Evolutionary conservation across 1,140 invertebrate genomes (phyloP), one percentile per base, ranked within the genome.

Genomic region (Magallana ariakensis): DNA sequence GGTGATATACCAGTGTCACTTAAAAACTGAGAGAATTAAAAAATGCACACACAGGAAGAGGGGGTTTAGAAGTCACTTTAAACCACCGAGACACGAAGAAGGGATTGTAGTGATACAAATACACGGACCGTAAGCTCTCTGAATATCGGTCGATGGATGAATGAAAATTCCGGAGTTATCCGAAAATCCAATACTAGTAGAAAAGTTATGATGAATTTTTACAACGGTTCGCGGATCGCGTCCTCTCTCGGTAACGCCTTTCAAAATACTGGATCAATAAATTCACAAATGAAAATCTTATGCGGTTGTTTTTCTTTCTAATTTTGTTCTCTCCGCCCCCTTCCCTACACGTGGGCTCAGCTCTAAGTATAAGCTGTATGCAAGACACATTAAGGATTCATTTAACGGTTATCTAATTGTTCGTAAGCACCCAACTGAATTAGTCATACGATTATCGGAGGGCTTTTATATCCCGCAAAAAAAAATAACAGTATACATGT

Each of bases 251-350:
- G 66, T 75, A 75, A 75, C 66, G 66, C 66, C 66, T 75, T 75
- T 75, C 66, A 75, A 75, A 62, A 75, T 75, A 75, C 66, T 75
- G 66, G 33, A 75, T 75, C 66, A 75, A 75, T 75, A 75, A 26
- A 15, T 70, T 75, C 33, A 75, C 66, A 75, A 75, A 75, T 13
- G 33, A 46, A 75, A 75, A 75, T 75, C 66, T 26, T 26, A 75
- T 75, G 26, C 66, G 33, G 22, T 75, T 46, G 33, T 19, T 75
- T 75, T 75, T 75, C 10, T 13, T 7, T 26, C 66, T 2, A 26
- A 26, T 46, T 46, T 46, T 46, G 33, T 46, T 46, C 33, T 75
- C 66, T 75, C 66, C 66, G 66, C 66, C 66, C 22, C 22, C 66
- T 26, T 11, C 19, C 11, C 16, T 75, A 75, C 66, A 75, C 66